A percentile compares a stretch with the other conserved stretches of the same genome.
These are phyloP conservation scores for Lepeophtheirus nordmannii DNA, from an alignment of 2,888 invertebrate species.

Conservation along the genomic window DNA sequence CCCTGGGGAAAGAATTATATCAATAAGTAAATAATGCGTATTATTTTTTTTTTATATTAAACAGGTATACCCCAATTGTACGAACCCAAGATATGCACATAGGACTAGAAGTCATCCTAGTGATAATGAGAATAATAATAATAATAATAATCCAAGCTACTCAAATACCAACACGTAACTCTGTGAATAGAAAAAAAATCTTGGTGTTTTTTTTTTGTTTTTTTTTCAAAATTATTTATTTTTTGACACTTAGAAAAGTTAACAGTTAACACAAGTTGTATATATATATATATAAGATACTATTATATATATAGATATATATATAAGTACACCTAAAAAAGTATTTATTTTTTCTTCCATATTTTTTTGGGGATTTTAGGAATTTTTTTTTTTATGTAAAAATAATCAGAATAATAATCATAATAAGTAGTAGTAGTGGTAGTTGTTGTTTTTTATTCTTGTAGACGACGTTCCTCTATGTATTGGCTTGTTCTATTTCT, in stretches of 20 bases:
- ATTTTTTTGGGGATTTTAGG: not conserved
- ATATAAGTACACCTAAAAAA: not conserved
- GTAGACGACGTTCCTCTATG: too few species aligned
- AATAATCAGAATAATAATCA: not conserved
- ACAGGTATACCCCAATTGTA: too few species aligned
- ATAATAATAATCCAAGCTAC: too few species aligned
- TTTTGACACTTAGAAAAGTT: constrained; percentile 8
- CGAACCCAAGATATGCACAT: too few species aligned
- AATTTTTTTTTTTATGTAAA: not conserved
- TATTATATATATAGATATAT: not conserved
- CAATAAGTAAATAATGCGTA: not conserved
- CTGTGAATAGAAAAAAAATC: too few species aligned
- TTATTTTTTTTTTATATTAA: too few species aligned
- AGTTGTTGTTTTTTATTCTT: too few species aligned
- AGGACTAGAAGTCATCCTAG: too few species aligned
- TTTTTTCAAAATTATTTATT: constrained; percentile 7
- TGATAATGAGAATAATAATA: too few species aligned
- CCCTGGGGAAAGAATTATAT: not conserved
- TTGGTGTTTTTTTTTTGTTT: not conserved
- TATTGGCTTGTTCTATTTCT: too few species aligned
- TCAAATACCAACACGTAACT: too few species aligned
- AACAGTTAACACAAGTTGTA: constrained; percentile 8
- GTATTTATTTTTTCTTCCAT: not conserved
- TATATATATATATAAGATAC: not conserved
- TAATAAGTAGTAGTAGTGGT: too few species aligned